Evolutionary conservation across 1,140 invertebrate species (phyloP).

Genomic region (Luehdorfia chinensis): DNA sequence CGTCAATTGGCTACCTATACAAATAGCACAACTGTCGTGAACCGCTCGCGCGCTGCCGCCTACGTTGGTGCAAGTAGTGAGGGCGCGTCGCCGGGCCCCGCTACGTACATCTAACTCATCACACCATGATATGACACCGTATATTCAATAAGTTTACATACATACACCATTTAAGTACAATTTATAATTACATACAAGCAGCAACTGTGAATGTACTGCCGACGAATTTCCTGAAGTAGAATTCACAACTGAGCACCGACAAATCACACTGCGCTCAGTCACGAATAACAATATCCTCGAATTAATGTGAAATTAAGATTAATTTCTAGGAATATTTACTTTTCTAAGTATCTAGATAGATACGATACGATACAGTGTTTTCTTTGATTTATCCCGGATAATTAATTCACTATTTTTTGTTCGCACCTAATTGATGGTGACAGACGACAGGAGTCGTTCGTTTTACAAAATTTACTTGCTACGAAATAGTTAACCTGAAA

Average conservation of each 20-base stretch:
- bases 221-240: slow-evolving; percentile 10
- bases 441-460: no score
- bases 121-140: slow-evolving; percentile 68
- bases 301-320: background rate
- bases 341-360: no score
- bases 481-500: slow-evolving; percentile 14
- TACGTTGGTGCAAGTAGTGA: no score
- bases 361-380: background rate
- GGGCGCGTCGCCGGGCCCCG: slow-evolving; percentile 16
- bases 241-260: background rate
- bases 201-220: slow-evolving; percentile 14
- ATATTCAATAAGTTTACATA: slow-evolving; percentile 26
- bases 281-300: no score
- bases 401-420: background rate
- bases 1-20: no score
- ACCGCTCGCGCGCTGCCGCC: no score
- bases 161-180: slow-evolving; percentile 16
- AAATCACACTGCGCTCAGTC: background rate
- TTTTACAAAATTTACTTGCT: slow-evolving; percentile 1
- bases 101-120: slow-evolving; percentile 39
- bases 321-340: no score
- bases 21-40: no score
- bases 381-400: background rate
- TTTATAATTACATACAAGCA: slow-evolving; percentile 18
- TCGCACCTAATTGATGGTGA: background rate